These are phyloP conservation scores for Bufo gargarizans DNA, from an alignment of 2,113 vertebrate species.

Conservation along the genomic window DNA sequence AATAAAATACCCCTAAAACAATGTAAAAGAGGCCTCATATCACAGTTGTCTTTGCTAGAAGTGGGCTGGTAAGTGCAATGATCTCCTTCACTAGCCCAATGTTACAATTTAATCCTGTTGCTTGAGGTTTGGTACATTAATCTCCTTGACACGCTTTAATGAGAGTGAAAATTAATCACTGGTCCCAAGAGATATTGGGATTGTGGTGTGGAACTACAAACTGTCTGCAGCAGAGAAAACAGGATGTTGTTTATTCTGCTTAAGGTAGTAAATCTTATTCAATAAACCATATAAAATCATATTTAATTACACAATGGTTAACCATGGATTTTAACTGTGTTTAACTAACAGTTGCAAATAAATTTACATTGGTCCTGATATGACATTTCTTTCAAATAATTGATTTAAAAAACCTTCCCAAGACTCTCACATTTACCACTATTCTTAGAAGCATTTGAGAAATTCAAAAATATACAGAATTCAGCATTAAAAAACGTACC, in stretches of 20 bases:
- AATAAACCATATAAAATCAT: not conserved
- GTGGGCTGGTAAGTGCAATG: not conserved
- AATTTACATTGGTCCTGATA: not conserved
- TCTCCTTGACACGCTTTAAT: slow-evolving; percentile 16
- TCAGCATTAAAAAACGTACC: no score
- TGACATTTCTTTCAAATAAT: not conserved
- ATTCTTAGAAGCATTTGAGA: not conserved
- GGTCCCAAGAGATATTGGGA: not conserved
- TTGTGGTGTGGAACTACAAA: not conserved
- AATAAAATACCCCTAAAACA: not conserved
- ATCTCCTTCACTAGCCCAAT: slow-evolving; percentile 20
- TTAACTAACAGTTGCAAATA: not conserved
- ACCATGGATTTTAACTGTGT: not conserved
- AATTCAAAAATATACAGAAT: no score
- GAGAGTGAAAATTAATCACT: slow-evolving; percentile 27
- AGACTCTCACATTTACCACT: not conserved
- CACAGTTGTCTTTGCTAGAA: not conserved
- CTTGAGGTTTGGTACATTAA: slow-evolving; percentile 21
- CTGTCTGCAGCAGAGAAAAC: not conserved
- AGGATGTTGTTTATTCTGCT: slow-evolving; percentile 15
- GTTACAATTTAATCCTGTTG: slow-evolving; percentile 24
- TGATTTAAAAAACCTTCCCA: not conserved
- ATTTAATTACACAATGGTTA: slow-evolving; percentile 18
- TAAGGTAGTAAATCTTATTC: slow-evolving; percentile 10
- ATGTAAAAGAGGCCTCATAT: not conserved